Conservation (phyloP, 2,113 vertebrate species). For the Dascyllus trimaculatus region DNA sequence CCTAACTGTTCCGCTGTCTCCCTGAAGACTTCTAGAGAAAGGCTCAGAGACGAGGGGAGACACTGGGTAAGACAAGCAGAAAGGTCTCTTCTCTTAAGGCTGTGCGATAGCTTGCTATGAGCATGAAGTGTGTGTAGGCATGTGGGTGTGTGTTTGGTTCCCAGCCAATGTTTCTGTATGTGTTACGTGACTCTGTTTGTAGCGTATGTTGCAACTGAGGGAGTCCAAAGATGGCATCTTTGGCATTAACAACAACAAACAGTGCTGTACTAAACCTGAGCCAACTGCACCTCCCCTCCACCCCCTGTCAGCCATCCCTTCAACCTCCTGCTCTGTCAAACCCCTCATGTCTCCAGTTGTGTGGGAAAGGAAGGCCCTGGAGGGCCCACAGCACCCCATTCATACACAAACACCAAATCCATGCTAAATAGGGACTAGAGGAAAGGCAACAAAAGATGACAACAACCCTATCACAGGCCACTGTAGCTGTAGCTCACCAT, state of each 20-base stretch:
- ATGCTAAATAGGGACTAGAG: constrained; percentile 54
- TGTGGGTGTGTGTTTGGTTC: constrained; percentile 15
- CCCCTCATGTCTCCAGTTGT: constrained; percentile 21
- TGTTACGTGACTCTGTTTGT: constrained; percentile 51
- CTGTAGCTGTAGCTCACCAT: constrained; percentile 42
- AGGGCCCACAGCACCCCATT: constrained; percentile 18
- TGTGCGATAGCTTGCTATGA: constrained; percentile 10
- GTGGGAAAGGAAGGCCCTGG: constrained; percentile 56
- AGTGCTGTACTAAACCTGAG: constrained; percentile 34
- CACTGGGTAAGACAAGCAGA: constrained; percentile 2
- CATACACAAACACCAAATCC: constrained; percentile 32
- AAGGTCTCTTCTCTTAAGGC: constrained; percentile 22
- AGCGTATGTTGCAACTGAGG: constrained; percentile 66
- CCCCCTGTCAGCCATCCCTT: constrained; percentile 32
- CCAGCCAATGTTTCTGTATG: constrained; percentile 45
- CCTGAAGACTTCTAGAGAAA: constrained; percentile 19
- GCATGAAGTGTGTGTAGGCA: neutral
- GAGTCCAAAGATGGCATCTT: constrained; percentile 67
- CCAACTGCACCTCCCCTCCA: constrained; percentile 34
- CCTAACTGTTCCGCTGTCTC: constrained; percentile 34
- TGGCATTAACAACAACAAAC: constrained; percentile 68
- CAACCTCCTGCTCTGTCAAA: constrained; percentile 42
- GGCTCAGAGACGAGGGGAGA: constrained; percentile 15
- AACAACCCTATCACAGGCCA: constrained; percentile 45
- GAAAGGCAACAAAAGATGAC: constrained; percentile 65